Evolutionary conservation across 2,113 vertebrate species (phyloP).

Genomic region (Platichthys flesus): DNA sequence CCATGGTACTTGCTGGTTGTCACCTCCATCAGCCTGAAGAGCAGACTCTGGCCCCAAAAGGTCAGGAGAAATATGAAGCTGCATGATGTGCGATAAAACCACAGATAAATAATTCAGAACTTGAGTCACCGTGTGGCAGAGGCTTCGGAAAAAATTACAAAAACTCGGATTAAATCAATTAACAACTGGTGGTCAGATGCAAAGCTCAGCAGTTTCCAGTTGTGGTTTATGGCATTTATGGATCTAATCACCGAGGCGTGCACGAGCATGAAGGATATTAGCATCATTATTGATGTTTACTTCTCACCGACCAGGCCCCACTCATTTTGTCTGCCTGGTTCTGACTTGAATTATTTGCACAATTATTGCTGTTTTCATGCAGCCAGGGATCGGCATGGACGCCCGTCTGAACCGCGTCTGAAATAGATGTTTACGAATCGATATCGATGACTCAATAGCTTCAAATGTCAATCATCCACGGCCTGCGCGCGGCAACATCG

Average conservation of each 20-base stretch:
- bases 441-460: neutral
- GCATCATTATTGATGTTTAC: constrained; percentile 21
- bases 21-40: constrained; percentile 40
- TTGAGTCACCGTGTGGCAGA: neutral
- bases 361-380: constrained; percentile 35
- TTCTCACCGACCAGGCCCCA: too few species aligned
- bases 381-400: constrained; percentile 10
- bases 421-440: constrained; percentile 29
- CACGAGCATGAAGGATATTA: neutral
- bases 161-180: constrained; percentile 2
- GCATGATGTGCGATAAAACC: constrained; percentile 18
- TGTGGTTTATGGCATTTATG: constrained; percentile 18
- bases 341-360: constrained; percentile 13
- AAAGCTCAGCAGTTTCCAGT: constrained; percentile 22
- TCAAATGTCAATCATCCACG: neutral
- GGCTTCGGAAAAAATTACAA: neutral
- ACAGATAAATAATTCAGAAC: constrained; percentile 27
- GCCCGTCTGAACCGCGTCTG: neutral
- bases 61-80: constrained; percentile 21
- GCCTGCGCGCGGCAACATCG: neutral
- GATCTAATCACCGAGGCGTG: constrained; percentile 29
- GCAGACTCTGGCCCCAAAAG: constrained; percentile 13
- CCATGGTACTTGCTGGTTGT: constrained; percentile 25
- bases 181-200: neutral
- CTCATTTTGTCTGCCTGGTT: neutral